phyloP scores from a whole-genome alignment of 1,140 invertebrate species.

The Ceratosolen fusciceps region DNA sequence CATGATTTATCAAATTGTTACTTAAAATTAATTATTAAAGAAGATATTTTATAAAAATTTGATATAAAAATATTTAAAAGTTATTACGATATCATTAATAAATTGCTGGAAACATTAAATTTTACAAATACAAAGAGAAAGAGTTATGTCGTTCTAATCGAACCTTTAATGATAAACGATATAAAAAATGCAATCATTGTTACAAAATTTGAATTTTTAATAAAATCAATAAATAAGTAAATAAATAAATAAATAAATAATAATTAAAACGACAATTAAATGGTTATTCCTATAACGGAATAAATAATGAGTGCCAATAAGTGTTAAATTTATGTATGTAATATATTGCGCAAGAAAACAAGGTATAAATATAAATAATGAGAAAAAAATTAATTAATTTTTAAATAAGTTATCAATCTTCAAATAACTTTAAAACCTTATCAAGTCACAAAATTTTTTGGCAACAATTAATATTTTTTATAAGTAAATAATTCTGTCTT shows the following conservation, averaged over 20 bases:
- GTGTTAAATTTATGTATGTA: neutral
- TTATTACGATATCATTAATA: neutral
- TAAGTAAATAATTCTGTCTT: neutral
- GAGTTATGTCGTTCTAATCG: neutral
- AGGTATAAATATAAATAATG: neutral
- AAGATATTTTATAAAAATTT: neutral
- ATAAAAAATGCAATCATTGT: neutral
- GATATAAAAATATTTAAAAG: neutral
- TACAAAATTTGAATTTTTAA: conserved; percentile 8
- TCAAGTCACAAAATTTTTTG: neutral
- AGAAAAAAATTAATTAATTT: too few species aligned
- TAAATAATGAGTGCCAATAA: conserved; percentile 18
- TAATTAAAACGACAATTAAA: conserved; percentile 34
- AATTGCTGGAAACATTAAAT: neutral
- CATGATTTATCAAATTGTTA: neutral
- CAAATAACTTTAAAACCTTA: neutral
- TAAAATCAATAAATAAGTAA: too few species aligned
- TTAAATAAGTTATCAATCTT: neutral
- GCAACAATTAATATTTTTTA: neutral
- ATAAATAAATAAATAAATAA: too few species aligned
- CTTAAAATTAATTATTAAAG: neutral
- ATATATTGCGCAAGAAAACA: neutral
- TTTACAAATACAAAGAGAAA: neutral
- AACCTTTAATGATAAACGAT: neutral
- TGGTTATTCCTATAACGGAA: conserved; percentile 25